These are phyloP conservation scores for Heteromurus nitidus DNA, from an alignment of 2,888 invertebrate species.

Conservation along the genomic window DNA sequence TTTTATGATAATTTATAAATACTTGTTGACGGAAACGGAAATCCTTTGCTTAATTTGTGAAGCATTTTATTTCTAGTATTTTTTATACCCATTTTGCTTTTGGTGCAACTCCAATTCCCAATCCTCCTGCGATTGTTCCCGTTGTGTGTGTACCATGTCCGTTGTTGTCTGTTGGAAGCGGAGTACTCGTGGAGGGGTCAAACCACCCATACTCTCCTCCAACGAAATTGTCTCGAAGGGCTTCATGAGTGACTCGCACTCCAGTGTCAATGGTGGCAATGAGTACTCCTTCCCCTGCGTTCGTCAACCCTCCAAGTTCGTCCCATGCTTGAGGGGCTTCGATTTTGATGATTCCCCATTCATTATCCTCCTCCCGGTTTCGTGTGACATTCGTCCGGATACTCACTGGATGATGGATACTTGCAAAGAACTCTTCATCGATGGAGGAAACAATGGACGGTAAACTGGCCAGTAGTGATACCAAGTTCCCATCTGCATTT, in stretches of 20 bases:
- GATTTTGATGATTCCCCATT: constrained; percentile 45
- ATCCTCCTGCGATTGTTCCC: constrained; percentile 50
- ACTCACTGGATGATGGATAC: constrained; percentile 19
- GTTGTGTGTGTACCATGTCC: constrained; percentile 32
- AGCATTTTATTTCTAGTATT: too few species aligned
- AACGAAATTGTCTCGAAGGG: constrained; percentile 23
- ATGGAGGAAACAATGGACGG: constrained; percentile 22
- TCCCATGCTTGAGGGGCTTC: constrained; percentile 48
- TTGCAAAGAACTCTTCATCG: constrained; percentile 38
- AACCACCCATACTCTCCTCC: constrained; percentile 47
- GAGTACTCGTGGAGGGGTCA: constrained; percentile 31
- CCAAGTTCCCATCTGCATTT: constrained; percentile 20
- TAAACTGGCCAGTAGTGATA: constrained; percentile 9
- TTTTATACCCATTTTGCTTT: constrained; percentile 43
- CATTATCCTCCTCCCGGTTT: not conserved
- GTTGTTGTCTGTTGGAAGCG: constrained; percentile 34
- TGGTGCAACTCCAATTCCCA: constrained; percentile 49
- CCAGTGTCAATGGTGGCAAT: constrained; percentile 48
- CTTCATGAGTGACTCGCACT: constrained; percentile 29
- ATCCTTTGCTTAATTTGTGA: too few species aligned
- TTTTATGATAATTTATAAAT: too few species aligned
- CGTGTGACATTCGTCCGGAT: not conserved
- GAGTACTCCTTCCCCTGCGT: constrained; percentile 20
- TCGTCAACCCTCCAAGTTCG: constrained; percentile 8
- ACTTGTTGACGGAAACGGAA: too few species aligned